phyloP scores from a whole-genome alignment of 2,797 vertebrate species.

The Cichlasoma orientale region DNA sequence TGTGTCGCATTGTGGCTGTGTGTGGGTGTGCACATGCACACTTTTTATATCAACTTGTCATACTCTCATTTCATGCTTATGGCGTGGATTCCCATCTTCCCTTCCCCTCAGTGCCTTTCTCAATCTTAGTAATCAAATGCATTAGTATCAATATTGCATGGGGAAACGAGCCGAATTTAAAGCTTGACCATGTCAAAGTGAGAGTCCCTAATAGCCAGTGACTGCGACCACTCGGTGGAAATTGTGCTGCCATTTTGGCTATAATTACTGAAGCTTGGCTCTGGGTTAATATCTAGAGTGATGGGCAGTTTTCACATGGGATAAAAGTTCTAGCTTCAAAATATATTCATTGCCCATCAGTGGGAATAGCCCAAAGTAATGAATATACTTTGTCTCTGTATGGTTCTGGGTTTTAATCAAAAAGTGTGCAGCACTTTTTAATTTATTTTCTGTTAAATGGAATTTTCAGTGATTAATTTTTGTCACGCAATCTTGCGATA shows the following conservation, averaged over 20 bases:
- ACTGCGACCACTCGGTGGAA: slow-evolving; percentile 65
- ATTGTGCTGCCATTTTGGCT: slow-evolving; percentile 43
- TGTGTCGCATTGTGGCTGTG: neutral
- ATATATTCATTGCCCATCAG: slow-evolving; percentile 29
- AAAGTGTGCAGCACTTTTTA: neutral
- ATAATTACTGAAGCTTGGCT: slow-evolving; percentile 52
- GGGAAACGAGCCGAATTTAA: slow-evolving; percentile 67
- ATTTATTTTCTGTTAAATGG: neutral
- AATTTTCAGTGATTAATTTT: neutral
- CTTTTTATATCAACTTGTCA: slow-evolving; percentile 21
- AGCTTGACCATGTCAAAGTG: slow-evolving; percentile 66
- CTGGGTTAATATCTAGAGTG: slow-evolving; percentile 45
- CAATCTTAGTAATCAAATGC: slow-evolving; percentile 61
- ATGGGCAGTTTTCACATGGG: slow-evolving; percentile 26
- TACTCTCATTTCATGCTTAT: slow-evolving; percentile 59
- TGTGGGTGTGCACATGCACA: neutral
- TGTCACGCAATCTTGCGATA: neutral
- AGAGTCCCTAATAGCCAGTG: slow-evolving; percentile 66
- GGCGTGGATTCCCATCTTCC: slow-evolving; percentile 41
- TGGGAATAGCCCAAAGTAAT: slow-evolving; percentile 23
- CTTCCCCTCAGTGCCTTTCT: slow-evolving; percentile 37
- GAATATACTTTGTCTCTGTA: slow-evolving; percentile 4
- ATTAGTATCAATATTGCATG: slow-evolving; percentile 78
- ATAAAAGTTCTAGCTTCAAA: slow-evolving; percentile 19
- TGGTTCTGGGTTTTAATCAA: neutral